Conservation (phyloP, 2,888 invertebrate genomes). For the Acleris cristana region DNA sequence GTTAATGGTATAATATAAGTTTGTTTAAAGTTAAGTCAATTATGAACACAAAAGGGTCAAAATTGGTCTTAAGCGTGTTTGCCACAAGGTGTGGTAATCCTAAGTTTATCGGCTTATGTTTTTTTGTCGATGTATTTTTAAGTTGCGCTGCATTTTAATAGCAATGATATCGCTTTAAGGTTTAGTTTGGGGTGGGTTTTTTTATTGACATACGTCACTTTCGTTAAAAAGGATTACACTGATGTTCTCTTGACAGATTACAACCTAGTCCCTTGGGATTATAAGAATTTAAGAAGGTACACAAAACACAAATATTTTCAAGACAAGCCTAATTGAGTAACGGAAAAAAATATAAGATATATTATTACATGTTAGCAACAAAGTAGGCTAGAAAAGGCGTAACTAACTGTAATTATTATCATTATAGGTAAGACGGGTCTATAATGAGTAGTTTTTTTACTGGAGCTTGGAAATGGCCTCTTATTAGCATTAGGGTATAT, state of each 20-base stretch:
- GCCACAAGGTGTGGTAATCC: constrained; percentile 35
- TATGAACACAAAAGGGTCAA: constrained; percentile 34
- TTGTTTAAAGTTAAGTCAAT: constrained; percentile 35
- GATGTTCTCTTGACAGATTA: constrained; percentile 21
- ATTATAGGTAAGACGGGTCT: too few species aligned
- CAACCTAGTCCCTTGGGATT: constrained; percentile 26
- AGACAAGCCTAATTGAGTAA: background rate
- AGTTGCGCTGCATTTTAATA: background rate
- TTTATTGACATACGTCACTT: background rate
- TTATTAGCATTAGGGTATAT: too few species aligned
- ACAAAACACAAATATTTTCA: constrained; percentile 11
- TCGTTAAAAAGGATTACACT: background rate
- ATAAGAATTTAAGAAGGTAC: constrained; percentile 8
- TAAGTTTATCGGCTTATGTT: constrained; percentile 28
- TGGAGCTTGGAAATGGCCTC: too few species aligned
- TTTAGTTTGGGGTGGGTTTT: background rate
- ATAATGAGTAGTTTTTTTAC: too few species aligned
- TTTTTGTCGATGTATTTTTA: constrained; percentile 21
- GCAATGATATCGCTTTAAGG: background rate
- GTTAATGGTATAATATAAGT: background rate
- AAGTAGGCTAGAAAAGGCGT: too few species aligned
- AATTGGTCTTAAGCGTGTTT: constrained; percentile 35
- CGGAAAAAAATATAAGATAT: too few species aligned
- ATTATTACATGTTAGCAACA: too few species aligned
- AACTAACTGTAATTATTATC: too few species aligned